Evolutionary conservation across 2,113 vertebrate species (phyloP).

Genomic region (Rhagologus leucostigma): DNA sequence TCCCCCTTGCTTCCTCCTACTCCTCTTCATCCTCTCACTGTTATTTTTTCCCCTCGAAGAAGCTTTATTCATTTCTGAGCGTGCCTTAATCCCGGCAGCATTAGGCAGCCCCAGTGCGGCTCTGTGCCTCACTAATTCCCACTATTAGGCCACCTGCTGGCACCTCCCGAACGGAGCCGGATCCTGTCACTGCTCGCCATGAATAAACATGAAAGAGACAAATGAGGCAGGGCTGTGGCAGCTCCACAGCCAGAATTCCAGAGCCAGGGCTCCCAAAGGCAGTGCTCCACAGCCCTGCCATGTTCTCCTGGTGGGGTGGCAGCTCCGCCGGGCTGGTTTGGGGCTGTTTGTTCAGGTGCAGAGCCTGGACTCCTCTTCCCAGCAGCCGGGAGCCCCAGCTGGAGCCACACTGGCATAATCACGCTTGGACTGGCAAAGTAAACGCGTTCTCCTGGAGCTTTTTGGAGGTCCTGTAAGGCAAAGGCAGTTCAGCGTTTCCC

Average conservation of each 20-base stretch:
- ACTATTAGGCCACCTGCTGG: slow-evolving; percentile 52
- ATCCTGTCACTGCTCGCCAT: neutral
- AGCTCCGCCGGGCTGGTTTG: neutral
- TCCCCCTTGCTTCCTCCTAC: neutral
- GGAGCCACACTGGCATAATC: accelerated
- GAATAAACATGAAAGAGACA: slow-evolving; percentile 63
- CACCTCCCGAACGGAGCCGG: slow-evolving; percentile 39
- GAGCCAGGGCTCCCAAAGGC: neutral
- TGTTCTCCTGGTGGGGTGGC: neutral
- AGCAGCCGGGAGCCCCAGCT: accelerated
- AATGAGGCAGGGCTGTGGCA: slow-evolving; percentile 34
- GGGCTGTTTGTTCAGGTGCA: accelerated
- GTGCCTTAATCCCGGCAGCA: slow-evolving; percentile 14
- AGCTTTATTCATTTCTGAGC: slow-evolving; percentile 59
- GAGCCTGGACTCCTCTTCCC: neutral
- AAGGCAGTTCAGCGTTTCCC: accelerated
- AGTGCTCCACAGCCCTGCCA: accelerated
- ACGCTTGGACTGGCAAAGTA: accelerated
- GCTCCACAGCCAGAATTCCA: neutral
- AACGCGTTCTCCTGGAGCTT: accelerated
- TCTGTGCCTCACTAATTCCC: slow-evolving; percentile 64
- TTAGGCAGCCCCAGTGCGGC: slow-evolving; percentile 35
- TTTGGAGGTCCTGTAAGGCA: neutral
- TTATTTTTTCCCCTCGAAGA: slow-evolving; percentile 57
- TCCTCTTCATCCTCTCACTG: neutral